A percentile compares a stretch with the other conserved stretches of the same genome.
phyloP scores from a whole-genome alignment of 2,113 vertebrate genomes.

The Ochotona curzoniae region DNA sequence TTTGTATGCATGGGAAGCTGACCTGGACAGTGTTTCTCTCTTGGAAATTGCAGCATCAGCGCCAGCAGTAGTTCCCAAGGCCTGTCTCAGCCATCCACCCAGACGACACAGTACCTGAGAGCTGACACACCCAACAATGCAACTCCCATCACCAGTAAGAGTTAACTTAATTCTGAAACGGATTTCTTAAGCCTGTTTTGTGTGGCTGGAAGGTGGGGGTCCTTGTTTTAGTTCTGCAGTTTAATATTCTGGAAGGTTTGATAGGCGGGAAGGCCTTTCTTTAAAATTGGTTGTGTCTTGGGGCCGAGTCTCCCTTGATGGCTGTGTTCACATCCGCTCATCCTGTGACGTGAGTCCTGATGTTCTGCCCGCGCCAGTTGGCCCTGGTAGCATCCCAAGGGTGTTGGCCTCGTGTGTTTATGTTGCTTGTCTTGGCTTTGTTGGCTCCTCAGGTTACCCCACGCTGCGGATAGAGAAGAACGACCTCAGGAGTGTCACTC shows the following conservation, averaged over 20 bases:
- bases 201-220: background rate
- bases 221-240: conserved; percentile 46
- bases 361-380: conserved; percentile 43
- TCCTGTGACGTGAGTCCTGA: background rate
- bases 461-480: conserved; percentile 99
- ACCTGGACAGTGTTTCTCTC: conserved; percentile 56
- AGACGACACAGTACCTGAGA: conserved; percentile 98
- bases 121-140: conserved; percentile 99
- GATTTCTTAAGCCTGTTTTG: background rate
- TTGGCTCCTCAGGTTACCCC: conserved; percentile 94
- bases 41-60: conserved; percentile 89
- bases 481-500: conserved; percentile 96
- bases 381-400: conserved; percentile 64
- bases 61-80: conserved; percentile 98
- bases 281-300: background rate
- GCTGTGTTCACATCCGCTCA: background rate
- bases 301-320: background rate
- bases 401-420: conserved; percentile 81
- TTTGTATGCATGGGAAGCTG: conserved; percentile 25
- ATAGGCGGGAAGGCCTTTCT: background rate
- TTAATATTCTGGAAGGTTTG: background rate
- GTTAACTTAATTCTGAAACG: conserved; percentile 81
- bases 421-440: conserved; percentile 90
- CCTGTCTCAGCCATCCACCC: conserved; percentile 97
- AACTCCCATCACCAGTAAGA: conserved; percentile 98